A percentile compares a stretch with the other conserved stretches of the same genome.
These are phyloP conservation scores for Chaetogeoica ovagalla DNA, from an alignment of 2,888 invertebrate genomes.

Conservation along the genomic window DNA sequence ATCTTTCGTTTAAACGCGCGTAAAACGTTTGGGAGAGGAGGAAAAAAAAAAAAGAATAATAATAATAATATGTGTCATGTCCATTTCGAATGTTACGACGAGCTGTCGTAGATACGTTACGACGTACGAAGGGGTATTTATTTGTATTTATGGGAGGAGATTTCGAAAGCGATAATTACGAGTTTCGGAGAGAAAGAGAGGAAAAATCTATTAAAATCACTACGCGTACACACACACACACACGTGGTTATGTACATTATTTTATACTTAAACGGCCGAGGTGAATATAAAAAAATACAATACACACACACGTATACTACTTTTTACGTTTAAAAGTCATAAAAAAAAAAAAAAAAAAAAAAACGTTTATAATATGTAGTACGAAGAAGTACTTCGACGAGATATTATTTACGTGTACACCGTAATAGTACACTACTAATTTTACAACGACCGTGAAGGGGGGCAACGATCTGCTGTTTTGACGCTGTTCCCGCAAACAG, in stretches of 20 bases:
- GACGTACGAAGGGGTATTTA: slow-evolving; percentile 39
- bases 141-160: slow-evolving; percentile 51
- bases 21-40: slow-evolving; percentile 33
- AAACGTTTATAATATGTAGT: no score
- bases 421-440: no score
- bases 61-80: slow-evolving; percentile 49
- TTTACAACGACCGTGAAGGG: no score
- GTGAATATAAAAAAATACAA: not conserved
- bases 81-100: slow-evolving; percentile 49
- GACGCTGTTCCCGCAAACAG: no score
- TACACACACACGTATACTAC: not conserved
- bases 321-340: not conserved
- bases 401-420: not conserved
- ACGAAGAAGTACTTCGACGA: not conserved
- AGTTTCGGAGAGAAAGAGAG: slow-evolving; percentile 16
- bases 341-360: not conserved
- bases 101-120: slow-evolving; percentile 11
- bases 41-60: not conserved
- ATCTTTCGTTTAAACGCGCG: slow-evolving; percentile 49
- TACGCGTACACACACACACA: slow-evolving; percentile 1
- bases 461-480: no score
- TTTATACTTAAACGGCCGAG: slow-evolving; percentile 9
- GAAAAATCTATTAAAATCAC: slow-evolving; percentile 48
- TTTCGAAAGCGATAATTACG: slow-evolving; percentile 51
- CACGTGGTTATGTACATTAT: not conserved